Conservation (phyloP, 2,797 vertebrate species). For the Aeoliscus strigatus region DNA sequence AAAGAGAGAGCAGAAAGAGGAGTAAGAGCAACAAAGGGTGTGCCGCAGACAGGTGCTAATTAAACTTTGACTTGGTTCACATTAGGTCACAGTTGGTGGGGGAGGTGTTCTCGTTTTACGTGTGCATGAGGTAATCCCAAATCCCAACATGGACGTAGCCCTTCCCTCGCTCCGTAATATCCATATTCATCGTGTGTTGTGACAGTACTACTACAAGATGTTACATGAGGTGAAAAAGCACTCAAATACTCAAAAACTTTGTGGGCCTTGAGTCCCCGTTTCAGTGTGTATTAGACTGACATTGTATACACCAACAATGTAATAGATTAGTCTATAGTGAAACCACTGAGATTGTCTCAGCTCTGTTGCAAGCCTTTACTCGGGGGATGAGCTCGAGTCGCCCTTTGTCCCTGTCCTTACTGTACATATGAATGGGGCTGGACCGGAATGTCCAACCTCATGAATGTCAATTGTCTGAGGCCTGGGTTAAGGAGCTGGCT, state of each 20-base stretch:
- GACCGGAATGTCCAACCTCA: conserved; percentile 71
- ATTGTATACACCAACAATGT: conserved; percentile 3
- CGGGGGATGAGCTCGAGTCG: conserved; percentile 44
- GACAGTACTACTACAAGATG: too few relatives aligned
- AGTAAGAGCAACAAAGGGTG: conserved; percentile 37
- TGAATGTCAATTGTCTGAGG: conserved; percentile 78
- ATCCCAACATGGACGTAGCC: conserved; percentile 45
- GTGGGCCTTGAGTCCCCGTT: neutral
- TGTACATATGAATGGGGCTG: conserved; percentile 83
- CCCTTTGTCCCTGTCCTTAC: conserved; percentile 66
- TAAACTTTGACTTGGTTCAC: conserved; percentile 55
- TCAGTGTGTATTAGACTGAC: conserved; percentile 11
- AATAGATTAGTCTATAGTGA: conserved; percentile 4
- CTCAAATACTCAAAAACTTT: neutral
- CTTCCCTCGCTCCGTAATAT: conserved; percentile 31
- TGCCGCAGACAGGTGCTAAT: conserved; percentile 53
- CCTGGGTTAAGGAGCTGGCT: conserved; percentile 69
- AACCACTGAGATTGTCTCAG: conserved; percentile 25
- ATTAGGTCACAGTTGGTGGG: conserved; percentile 45
- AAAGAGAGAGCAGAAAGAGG: conserved; percentile 17
- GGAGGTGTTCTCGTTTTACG: conserved; percentile 38
- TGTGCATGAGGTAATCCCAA: conserved; percentile 64
- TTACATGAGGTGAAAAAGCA: neutral
- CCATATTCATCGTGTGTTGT: conserved; percentile 14
- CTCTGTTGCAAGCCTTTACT: conserved; percentile 5